A percentile compares a stretch with the other conserved stretches of the same genome.
Evolutionary conservation across 2,888 invertebrate species (phyloP).

Genomic region (Schrankia costaestrigalis): DNA sequence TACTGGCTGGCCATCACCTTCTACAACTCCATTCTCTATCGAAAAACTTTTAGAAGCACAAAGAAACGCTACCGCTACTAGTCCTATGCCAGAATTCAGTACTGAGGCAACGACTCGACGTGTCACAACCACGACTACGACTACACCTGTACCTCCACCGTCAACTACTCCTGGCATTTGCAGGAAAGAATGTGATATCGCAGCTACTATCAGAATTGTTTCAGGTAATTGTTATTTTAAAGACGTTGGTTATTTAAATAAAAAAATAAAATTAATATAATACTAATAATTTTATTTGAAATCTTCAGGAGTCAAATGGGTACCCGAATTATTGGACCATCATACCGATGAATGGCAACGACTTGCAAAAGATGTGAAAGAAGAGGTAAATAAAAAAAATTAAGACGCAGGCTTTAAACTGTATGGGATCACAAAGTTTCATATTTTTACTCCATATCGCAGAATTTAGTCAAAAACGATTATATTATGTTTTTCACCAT

Average conservation of each 20-base stretch:
- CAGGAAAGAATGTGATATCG: constrained; percentile 89
- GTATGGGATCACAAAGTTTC: constrained; percentile 3
- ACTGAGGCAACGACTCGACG: constrained; percentile 74
- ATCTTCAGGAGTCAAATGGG: constrained; percentile 87
- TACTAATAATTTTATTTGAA: no score
- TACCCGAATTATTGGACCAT: constrained; percentile 91
- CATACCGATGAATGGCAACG: constrained; percentile 93
- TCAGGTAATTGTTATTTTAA: constrained; percentile 83
- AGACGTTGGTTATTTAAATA: no score
- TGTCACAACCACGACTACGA: constrained; percentile 82
- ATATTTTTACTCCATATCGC: no score
- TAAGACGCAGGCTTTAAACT: not conserved
- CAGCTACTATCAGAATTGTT: constrained; percentile 91
- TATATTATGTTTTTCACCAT: no score
- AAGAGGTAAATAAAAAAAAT: constrained; percentile 80
- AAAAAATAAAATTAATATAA: constrained; percentile 6
- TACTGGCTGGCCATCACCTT: constrained; percentile 94
- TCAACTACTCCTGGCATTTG: constrained; percentile 91
- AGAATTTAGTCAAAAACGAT: no score
- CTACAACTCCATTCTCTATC: constrained; percentile 92
- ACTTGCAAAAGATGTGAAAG: constrained; percentile 89
- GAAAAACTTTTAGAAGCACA: constrained; percentile 87
- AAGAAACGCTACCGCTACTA: constrained; percentile 82
- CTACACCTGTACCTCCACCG: constrained; percentile 85
- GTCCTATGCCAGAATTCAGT: constrained; percentile 65